Conservation (phyloP, 2,888 invertebrate genomes). For the Melieria picta region DNA sequence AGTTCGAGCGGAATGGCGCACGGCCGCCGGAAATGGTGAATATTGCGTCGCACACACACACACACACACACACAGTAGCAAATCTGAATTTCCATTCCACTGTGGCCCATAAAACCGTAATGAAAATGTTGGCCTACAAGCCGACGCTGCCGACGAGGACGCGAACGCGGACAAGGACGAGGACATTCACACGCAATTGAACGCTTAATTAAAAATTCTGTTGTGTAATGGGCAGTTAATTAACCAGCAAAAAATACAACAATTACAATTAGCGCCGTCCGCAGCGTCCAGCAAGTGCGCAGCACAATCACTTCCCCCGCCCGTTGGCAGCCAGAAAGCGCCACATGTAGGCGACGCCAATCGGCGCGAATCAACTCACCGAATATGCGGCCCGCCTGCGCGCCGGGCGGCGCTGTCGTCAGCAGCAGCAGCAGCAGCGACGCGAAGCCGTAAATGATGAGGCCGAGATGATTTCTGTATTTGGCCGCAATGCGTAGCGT, state of each 20-base stretch:
- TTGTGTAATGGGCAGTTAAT: slow-evolving; percentile 54
- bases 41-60: not conserved
- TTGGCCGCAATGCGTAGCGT: slow-evolving; percentile 63
- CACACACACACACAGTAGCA: not conserved
- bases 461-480: slow-evolving; percentile 64
- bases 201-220: slow-evolving; percentile 56
- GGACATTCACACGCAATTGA: slow-evolving; percentile 37
- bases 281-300: no score
- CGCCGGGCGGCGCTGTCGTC: slow-evolving; percentile 52
- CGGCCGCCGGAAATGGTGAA: no score
- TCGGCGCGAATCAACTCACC: slow-evolving; percentile 55
- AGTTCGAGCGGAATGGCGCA: no score
- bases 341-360: no score
- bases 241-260: slow-evolving; percentile 40
- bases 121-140: no score
- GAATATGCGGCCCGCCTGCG: slow-evolving; percentile 63
- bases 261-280: not conserved
- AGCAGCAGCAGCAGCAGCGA: slow-evolving; percentile 56
- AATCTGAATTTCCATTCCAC: not conserved
- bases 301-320: no score
- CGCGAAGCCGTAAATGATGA: slow-evolving; percentile 64
- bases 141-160: no score
- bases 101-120: no score
- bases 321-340: no score
- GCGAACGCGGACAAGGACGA: no score